Conservation (phyloP, 2,113 vertebrate species). For the Lutjanus erythropterus region DNA sequence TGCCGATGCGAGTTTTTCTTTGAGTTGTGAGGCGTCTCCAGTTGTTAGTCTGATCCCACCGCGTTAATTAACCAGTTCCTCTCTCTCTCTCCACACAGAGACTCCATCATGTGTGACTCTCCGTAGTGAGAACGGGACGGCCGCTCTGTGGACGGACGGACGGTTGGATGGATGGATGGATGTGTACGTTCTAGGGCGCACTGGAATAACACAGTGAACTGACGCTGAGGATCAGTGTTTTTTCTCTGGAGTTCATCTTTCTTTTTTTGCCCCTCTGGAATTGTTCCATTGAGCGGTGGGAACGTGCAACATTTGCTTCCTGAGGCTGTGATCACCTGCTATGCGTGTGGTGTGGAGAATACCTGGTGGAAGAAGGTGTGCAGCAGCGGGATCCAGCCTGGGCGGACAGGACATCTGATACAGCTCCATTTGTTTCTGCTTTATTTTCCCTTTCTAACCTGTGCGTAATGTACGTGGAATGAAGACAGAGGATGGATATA, state of each 20-base stretch:
- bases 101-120: constrained; percentile 58
- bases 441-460: constrained; percentile 40
- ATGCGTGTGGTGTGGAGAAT: constrained; percentile 91
- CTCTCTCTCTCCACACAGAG: neutral
- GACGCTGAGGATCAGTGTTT: constrained; percentile 49
- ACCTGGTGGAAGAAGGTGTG: constrained; percentile 90
- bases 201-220: constrained; percentile 73
- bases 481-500: constrained; percentile 98
- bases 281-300: constrained; percentile 57
- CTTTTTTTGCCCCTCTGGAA: constrained; percentile 54
- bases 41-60: constrained; percentile 45
- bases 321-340: constrained; percentile 80
- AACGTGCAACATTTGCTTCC: constrained; percentile 56
- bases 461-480: constrained; percentile 96
- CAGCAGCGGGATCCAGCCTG: constrained; percentile 86
- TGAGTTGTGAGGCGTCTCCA: constrained; percentile 64
- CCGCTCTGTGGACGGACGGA: constrained; percentile 50
- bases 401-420: constrained; percentile 89
- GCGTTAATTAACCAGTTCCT: neutral
- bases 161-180: constrained; percentile 43
- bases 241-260: constrained; percentile 47
- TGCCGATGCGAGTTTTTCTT: constrained; percentile 59
- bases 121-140: constrained; percentile 50
- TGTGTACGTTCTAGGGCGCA: constrained; percentile 60
- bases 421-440: constrained; percentile 55